Base-by-base conservation (phyloP, 2,888 invertebrate species). In the Rhimphoctona megacephalus region DNA sequence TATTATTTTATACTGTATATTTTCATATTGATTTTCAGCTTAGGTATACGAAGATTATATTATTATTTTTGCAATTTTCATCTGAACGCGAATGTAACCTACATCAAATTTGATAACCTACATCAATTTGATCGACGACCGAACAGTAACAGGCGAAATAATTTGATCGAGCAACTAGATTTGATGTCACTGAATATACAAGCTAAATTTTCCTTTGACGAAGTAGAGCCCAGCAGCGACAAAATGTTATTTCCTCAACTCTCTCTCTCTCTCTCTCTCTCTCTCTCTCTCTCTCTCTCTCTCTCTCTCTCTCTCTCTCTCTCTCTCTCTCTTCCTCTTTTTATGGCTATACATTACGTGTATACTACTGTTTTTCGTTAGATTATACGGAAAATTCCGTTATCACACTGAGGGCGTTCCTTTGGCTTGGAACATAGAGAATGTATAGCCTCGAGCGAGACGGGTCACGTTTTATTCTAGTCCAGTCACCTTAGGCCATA, bases 361-460 rank as follows among this genome's bases (percentile, higher is more conserved):
- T 33, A 43, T 52, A 52, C 33, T 14, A n/a, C 67, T 72, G 64
- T 80, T 83, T 76, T 80, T 64, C 82, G 74, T 70, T 79, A 76
- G 61, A 76, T 83, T 80, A 76, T 49, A 86, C 77, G 36, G 61
- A 81, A 81, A 83, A 83, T 81, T 73, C 57, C 78, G 76, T 79
- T 84, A 83, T 84, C 74, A 43, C 64, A 33, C 52, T 54, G 39
- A n/a, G 61, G 36, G 43, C 74, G 46, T 57, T 74, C 43, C 30
- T 30, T 61, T 25, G n/a, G 74, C 49, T 52, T 54, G 74, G 49
- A 57, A 46, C 72, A 64, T 61, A n/a, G 73, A 36, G 69, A 70
- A 79, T 66, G 39, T 79, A 74, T 52, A 46, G 80, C 83, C 82
- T 77, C 69, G 54, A 82, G 85, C 79, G 33, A 61, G 69, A 52